Percentiles rank a stretch among this genome's conserved stretches.
These are phyloP conservation scores for Perccottus glenii DNA, from an alignment of 2,113 vertebrate genomes.

Conservation along the genomic window DNA sequence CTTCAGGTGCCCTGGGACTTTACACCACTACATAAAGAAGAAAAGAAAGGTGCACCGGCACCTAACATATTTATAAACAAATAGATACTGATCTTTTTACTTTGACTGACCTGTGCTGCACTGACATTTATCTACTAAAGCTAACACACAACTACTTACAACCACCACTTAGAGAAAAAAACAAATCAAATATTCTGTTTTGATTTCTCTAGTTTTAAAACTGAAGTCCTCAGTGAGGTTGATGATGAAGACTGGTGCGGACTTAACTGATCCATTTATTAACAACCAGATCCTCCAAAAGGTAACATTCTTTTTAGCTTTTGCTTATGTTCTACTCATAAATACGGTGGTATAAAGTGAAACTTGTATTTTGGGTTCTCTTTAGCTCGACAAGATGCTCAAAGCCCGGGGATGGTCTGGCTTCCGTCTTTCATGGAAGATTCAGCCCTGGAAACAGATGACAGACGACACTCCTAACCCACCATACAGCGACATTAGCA, in stretches of 20 bases:
- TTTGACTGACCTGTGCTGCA: too few species aligned
- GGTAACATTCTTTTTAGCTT: background rate
- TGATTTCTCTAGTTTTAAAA: background rate
- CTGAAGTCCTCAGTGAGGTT: background rate
- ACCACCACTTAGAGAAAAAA: background rate
- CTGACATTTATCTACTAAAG: too few species aligned
- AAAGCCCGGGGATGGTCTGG: background rate
- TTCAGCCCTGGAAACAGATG: background rate
- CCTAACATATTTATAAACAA: too few species aligned
- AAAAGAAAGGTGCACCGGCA: too few species aligned
- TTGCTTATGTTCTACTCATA: background rate
- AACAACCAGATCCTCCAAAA: slow-evolving; percentile 2
- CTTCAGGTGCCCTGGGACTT: too few species aligned
- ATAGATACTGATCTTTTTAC: too few species aligned
- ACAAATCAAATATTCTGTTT: background rate
- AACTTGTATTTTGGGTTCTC: background rate
- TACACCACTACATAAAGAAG: too few species aligned
- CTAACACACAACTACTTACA: background rate
- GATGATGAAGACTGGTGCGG: slow-evolving; percentile 4
- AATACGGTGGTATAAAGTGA: background rate
- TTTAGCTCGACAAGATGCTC: background rate
- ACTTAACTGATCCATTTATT: slow-evolving; percentile 14
- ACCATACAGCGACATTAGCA: background rate
- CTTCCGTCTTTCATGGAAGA: slow-evolving; percentile 5
- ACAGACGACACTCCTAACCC: background rate